Evolutionary conservation across 2,797 vertebrate genomes (phyloP).

Genomic region (Enteromius afrohamiltoni): DNA sequence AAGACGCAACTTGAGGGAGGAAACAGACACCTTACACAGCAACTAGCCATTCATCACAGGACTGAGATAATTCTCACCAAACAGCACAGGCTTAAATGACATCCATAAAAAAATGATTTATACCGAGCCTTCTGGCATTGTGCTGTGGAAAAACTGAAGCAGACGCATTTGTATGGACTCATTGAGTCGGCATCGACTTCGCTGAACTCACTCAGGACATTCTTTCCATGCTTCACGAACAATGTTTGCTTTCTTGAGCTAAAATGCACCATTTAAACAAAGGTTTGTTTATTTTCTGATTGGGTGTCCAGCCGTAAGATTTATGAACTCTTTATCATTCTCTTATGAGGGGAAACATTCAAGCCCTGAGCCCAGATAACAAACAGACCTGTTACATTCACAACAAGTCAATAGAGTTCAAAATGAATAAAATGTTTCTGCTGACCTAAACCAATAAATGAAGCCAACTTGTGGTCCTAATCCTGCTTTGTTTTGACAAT

Average conservation of each 20-base stretch:
- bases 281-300: conserved; percentile 20
- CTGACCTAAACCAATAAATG: background rate
- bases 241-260: conserved; percentile 34
- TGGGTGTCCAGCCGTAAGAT: background rate
- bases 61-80: conserved; percentile 13
- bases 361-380: background rate
- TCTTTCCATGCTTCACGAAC: conserved; percentile 48
- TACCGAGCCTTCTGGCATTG: conserved; percentile 16
- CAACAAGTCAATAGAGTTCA: background rate
- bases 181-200: conserved; percentile 32
- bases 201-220: conserved; percentile 42
- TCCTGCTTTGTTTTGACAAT: background rate
- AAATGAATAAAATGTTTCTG: conserved; percentile 7
- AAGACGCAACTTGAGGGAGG: conserved; percentile 10
- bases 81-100: background rate
- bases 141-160: conserved; percentile 56
- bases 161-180: conserved; percentile 59
- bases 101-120: background rate
- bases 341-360: background rate
- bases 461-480: background rate
- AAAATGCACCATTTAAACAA: conserved; percentile 26
- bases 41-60: conserved; percentile 6
- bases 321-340: background rate
- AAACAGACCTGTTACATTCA: conserved; percentile 18
- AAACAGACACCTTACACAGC: background rate